Conservation (phyloP, 1,140 invertebrate species). For the Hesperophylax magnus region DNA sequence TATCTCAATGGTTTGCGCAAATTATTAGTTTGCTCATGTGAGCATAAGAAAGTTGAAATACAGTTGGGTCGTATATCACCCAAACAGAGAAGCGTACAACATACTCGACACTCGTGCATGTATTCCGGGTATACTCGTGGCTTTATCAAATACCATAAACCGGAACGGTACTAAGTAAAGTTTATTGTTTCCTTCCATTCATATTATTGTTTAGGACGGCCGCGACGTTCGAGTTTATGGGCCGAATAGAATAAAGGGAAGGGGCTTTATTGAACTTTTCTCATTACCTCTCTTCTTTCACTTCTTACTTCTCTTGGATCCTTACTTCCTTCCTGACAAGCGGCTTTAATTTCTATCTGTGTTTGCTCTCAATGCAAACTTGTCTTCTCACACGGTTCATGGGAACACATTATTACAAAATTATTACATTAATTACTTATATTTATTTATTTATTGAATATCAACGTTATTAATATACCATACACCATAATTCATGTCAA, state of each 20-base stretch:
- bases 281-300: slow-evolving; percentile 45
- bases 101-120: not conserved
- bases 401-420: too few relatives aligned
- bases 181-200: slow-evolving; percentile 56
- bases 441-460: too few relatives aligned
- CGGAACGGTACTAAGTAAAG: slow-evolving; percentile 40
- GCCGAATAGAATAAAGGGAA: slow-evolving; percentile 30
- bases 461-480: too few relatives aligned
- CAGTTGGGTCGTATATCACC: slow-evolving; percentile 16
- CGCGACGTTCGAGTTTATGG: slow-evolving; percentile 43
- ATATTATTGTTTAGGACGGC: slow-evolving; percentile 54
- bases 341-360: slow-evolving; percentile 12
- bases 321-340: slow-evolving; percentile 21
- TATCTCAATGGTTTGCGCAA: not conserved
- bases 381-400: not conserved
- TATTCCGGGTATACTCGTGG: not conserved
- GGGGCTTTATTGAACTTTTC: slow-evolving; percentile 48
- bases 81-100: not conserved
- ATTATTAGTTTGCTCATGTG: slow-evolving; percentile 1
- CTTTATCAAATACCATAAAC: slow-evolving; percentile 39
- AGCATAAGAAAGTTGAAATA: slow-evolving; percentile 13
- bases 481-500: too few relatives aligned
- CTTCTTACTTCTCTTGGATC: slow-evolving; percentile 2
- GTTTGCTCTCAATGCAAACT: not conserved
- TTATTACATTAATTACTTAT: too few relatives aligned